phyloP scores from a whole-genome alignment of 2,113 vertebrate species.

The Aleadryas rufinucha region DNA sequence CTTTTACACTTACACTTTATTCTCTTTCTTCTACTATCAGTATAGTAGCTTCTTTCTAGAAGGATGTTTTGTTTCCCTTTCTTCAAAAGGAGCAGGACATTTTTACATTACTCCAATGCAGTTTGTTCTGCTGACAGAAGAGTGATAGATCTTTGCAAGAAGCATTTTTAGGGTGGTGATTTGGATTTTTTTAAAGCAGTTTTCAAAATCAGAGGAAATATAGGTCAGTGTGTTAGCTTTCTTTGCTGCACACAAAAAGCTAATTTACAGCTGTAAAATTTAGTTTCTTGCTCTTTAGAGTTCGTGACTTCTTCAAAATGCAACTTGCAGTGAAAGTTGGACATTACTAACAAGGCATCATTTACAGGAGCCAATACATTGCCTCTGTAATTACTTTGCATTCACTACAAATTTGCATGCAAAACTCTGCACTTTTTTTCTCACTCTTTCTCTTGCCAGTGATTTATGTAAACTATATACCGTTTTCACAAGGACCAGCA shows the following conservation, averaged over 20 bases:
- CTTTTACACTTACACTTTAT: neutral
- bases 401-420: neutral
- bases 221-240: neutral
- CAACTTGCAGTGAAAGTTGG: neutral
- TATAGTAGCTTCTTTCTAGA: neutral
- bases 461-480: neutral
- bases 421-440: neutral
- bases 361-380: neutral
- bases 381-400: neutral
- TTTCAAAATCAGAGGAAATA: neutral
- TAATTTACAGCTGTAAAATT: neutral
- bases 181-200: neutral
- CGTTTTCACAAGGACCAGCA: neutral
- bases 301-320: neutral
- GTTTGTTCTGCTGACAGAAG: neutral
- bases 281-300: neutral
- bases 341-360: neutral
- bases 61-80: neutral
- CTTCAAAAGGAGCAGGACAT: neutral
- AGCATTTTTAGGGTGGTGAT: neutral
- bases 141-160: neutral
- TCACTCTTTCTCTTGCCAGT: neutral
- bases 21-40: neutral
- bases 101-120: neutral
- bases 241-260: neutral